These are phyloP conservation scores for Aporrectodea caliginosa DNA, from an alignment of 1,140 invertebrate genomes.

Conservation along the genomic window DNA sequence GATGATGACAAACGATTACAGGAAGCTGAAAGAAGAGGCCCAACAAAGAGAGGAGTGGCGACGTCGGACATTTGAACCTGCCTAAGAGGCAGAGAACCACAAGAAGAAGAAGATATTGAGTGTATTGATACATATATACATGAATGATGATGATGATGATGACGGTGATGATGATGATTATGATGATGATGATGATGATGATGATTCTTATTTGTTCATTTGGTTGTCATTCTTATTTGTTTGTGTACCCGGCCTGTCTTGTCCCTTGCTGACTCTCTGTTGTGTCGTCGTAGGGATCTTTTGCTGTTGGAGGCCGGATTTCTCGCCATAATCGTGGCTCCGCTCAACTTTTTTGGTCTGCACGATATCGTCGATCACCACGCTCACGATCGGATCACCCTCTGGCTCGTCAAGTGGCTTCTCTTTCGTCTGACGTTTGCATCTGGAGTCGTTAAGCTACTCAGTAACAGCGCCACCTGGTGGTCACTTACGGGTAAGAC, in stretches of 20 bases:
- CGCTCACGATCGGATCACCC: slow-evolving; percentile 56
- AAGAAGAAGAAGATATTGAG: too few species aligned
- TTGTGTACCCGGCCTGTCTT: not conserved
- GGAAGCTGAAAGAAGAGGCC: too few species aligned
- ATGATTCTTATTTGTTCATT: too few species aligned
- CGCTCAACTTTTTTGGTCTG: slow-evolving; percentile 52
- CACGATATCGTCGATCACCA: slow-evolving; percentile 35
- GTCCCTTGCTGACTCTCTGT: not conserved
- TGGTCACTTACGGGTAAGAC: slow-evolving; percentile 76
- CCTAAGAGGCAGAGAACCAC: too few species aligned
- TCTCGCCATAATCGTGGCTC: slow-evolving; percentile 68
- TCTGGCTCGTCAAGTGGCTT: slow-evolving; percentile 74
- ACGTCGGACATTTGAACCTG: too few species aligned
- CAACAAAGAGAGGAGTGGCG: too few species aligned
- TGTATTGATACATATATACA: too few species aligned
- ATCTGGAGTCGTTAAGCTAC: slow-evolving; percentile 71
- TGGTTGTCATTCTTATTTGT: too few species aligned
- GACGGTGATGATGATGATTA: too few species aligned
- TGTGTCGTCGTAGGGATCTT: slow-evolving; percentile 62
- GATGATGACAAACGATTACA: too few species aligned
- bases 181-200: too few species aligned
- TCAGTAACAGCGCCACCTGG: slow-evolving; percentile 74
- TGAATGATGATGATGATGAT: too few species aligned
- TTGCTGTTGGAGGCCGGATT: slow-evolving; percentile 74
- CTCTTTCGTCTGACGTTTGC: slow-evolving; percentile 75